These are phyloP conservation scores for Nicator chloris DNA, from an alignment of 2,113 vertebrate species.

Conservation along the genomic window DNA sequence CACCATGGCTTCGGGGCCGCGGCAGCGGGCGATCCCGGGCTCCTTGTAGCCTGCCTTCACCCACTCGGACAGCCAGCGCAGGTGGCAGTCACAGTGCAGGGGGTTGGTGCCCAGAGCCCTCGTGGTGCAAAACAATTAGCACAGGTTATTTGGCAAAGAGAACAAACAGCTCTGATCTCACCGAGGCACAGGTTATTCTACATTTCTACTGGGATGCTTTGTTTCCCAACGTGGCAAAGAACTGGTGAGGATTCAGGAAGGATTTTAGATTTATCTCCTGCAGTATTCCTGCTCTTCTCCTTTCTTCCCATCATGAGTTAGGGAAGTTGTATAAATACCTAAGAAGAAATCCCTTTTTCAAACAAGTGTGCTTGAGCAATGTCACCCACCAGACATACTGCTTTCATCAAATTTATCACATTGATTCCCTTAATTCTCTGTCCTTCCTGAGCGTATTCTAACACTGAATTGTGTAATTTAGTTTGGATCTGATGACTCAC, in stretches of 20 bases:
- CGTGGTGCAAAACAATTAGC: not conserved
- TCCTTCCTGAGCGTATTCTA: not conserved
- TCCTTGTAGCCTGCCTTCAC: conserved; percentile 97
- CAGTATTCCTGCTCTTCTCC: not conserved
- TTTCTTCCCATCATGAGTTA: not conserved
- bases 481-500: not conserved
- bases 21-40: conserved; percentile 95
- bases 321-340: not conserved
- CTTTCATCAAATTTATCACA: not conserved
- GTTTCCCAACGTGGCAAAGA: not conserved
- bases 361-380: not conserved
- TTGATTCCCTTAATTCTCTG: not conserved
- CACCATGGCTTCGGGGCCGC: conserved; percentile 88
- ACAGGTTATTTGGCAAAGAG: not conserved
- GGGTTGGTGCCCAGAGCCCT: conserved; percentile 97
- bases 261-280: not conserved
- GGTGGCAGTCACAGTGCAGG: conserved; percentile 90
- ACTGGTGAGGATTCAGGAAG: not conserved
- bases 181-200: accelerated
- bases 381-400: not conserved
- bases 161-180: not conserved
- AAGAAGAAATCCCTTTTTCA: not conserved
- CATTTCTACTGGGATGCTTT: not conserved
- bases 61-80: conserved; percentile 99
- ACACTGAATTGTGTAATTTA: not conserved